phyloP scores from a whole-genome alignment of 2,113 vertebrate species.

The Peucedramus taeniatus region DNA sequence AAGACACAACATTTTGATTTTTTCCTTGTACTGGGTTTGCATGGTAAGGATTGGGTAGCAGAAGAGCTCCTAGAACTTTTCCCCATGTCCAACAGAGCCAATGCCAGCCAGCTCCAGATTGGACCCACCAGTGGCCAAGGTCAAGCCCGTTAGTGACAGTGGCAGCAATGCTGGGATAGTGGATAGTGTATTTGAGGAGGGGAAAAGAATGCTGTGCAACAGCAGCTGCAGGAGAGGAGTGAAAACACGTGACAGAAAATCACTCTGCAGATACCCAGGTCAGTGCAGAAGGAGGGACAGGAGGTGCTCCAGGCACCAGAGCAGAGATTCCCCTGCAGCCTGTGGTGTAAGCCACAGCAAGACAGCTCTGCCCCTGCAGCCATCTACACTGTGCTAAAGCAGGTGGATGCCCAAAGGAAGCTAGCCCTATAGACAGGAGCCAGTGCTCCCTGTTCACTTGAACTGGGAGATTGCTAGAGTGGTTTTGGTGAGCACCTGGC shows the following conservation, averaged over 20 bases:
- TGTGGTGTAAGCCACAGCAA: background rate
- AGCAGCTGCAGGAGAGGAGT: background rate
- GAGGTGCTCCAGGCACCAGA: accelerated
- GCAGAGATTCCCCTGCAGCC: background rate
- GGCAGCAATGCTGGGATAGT: background rate
- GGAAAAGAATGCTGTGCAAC: background rate
- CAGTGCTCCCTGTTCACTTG: background rate
- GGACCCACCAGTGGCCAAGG: background rate
- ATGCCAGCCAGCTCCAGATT: background rate
- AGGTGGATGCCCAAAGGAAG: background rate
- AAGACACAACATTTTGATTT: background rate
- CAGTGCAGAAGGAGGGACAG: background rate
- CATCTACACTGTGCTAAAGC: accelerated
- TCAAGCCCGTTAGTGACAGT: accelerated
- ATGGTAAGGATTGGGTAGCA: background rate
- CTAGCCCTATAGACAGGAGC: background rate
- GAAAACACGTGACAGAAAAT: background rate
- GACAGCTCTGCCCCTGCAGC: background rate
- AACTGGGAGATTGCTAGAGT: background rate
- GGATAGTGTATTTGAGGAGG: background rate
- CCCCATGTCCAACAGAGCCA: accelerated
- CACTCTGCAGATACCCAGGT: background rate
- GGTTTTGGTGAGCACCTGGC: background rate
- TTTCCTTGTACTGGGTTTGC: background rate
- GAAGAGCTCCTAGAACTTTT: background rate